Evolutionary conservation across 2,113 vertebrate genomes (phyloP), one percentile per base, ranked within the genome.

Genomic region (Rhombomys opimus): DNA sequence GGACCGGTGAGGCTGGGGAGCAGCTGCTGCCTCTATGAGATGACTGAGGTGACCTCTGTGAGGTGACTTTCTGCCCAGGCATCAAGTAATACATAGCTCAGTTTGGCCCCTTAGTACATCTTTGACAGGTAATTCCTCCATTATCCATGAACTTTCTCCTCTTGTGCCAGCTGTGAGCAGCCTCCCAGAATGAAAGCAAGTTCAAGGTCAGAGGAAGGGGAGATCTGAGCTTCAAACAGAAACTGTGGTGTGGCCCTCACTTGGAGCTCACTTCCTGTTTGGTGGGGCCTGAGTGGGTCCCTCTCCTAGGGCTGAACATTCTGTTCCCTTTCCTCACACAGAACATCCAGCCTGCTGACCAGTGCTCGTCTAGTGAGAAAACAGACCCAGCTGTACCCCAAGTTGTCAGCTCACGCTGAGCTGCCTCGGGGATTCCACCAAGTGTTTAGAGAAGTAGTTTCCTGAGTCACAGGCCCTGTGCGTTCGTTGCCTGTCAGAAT

Each of bases 371-470:
- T 95, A 57, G 87, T 52, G 18, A 88, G 97, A 98, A 97, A 72
- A 88, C 32, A 15, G 65, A 35, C 46, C 2, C 0, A 1, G 0
- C 76, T 10, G 78, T 30, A 80, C 61, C 95, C 91, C 93, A 23
- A 84, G 95, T 93, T 81, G 87, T 54, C 84, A 4, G 76, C 80
- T 78, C 1, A 5, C 54, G 9, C 63, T 7, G 75, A 93, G 90
- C 87, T 13, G 78, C 57, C 61, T 76, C 20, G 97, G 96, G 35
- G 94, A 97, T 97, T 97, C 96, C 95, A 0, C 41, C 2, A 17
- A 87, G 59, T 22, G 1, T 96, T 97, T 97, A 80, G 93, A 96
- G 96, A 98, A 97, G 96, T 96, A 72, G 4, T 2, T 77, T 85
- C 94, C 92, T 92, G 63, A 41, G 82, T 97, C 94, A 95, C 63